Evolutionary conservation across 1,140 invertebrate species (phyloP), one percentile per base, ranked within the genome.

Genomic region (Scaptomyza pallida): DNA sequence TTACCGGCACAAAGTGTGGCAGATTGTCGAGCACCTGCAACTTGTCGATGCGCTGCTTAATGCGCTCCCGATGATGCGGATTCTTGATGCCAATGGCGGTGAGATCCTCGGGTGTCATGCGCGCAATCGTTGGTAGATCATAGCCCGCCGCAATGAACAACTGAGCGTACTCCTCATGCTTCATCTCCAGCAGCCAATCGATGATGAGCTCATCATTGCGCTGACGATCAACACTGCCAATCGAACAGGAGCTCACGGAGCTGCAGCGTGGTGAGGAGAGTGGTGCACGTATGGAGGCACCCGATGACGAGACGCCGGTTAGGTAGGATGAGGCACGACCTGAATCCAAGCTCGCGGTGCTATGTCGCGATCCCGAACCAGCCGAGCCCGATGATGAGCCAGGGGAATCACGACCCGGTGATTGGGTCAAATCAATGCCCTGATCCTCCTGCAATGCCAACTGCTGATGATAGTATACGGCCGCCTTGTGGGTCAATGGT

Each of bases 31-130:
- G 95, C 77, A 99, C 96, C 91, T 98, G 98, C 48, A 99, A 93
- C 89, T 97, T 96, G 47, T 96, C 97, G 85, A 99, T 99, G 93
- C 99, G 98, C 48, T 97, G 95, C 93, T 99, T 99, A 72, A 99
- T 94, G 78, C 96, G 94, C 89, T 99, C 99, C 65, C 99, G 94
- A 92, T 99, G 98, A 91, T 97, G 96, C 30, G 99, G 99, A 92
- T 99, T 99, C 85, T 98, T 99, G 76, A 99, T 99, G 79, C 95
- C 95, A 80, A 96, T 95, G 41, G 95, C 95, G 5, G 95, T 96
- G 75, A 96, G 93, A 92, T 96, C 97, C 93, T 99, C 98, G 0
- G 99, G 98, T 15, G 99, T 99, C 97, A 99, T 99, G 64, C 98
- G 93, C 19, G 97, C 97, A 80, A 99, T 98, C 0, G 98, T 99